A percentile compares a stretch with the other conserved stretches of the same genome.
These are phyloP conservation scores for Trachythela sp. DNA, from an alignment of 64 coral and sea anemone species.

Conservation along the genomic window DNA sequence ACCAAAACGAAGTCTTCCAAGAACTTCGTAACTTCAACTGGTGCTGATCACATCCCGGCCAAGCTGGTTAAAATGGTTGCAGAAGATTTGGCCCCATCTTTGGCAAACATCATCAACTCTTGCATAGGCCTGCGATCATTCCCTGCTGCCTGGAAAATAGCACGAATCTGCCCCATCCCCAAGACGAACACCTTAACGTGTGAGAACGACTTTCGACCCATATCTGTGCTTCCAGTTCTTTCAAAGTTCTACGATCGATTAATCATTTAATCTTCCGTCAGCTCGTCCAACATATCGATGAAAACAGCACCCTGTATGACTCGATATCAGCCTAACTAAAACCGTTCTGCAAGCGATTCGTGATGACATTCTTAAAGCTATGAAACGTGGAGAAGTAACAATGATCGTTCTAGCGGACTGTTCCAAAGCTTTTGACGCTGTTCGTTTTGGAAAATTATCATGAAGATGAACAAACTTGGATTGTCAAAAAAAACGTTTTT, in stretches of 20 bases:
- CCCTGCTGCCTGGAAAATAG: conserved; percentile 52
- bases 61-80: conserved; percentile 64
- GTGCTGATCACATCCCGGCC: conserved; percentile 49
- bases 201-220: conserved; percentile 34
- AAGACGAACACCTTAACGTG: conserved; percentile 44
- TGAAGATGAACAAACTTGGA: conserved; percentile 23
- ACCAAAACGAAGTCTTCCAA: conserved; percentile 34
- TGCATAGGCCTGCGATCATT: conserved; percentile 39
- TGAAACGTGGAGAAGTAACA: neutral
- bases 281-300: conserved; percentile 24
- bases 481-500: conserved; percentile 53
- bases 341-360: conserved; percentile 1
- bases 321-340: too few species aligned
- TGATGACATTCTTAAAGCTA: neutral
- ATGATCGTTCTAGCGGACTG: neutral
- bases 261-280: conserved; percentile 19
- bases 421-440: neutral
- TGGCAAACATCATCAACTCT: conserved; percentile 50
- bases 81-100: conserved; percentile 55
- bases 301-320: neutral
- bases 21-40: conserved; percentile 46
- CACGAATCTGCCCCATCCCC: conserved; percentile 54
- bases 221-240: neutral
- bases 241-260: conserved; percentile 10
- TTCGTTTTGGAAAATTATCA: conserved; percentile 21